A percentile compares a stretch with the other conserved stretches of the same genome.
Conservation (phyloP, 2,888 invertebrate genomes). For the Tetranychus piercei region DNA sequence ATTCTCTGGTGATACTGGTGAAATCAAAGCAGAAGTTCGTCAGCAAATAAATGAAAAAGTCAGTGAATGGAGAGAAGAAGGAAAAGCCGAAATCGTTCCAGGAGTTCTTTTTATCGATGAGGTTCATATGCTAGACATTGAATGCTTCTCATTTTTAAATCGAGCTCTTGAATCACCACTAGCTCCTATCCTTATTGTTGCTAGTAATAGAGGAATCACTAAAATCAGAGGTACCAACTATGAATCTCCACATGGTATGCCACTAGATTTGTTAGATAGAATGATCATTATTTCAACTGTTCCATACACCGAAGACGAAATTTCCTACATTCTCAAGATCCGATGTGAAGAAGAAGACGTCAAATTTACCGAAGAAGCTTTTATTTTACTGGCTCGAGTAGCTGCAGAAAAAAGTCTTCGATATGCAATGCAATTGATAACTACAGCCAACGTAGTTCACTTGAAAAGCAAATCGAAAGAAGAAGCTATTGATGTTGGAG, state of each 20-base stretch:
- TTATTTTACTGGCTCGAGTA: constrained; percentile 74
- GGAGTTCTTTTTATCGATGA: constrained; percentile 94
- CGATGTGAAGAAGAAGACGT: constrained; percentile 95
- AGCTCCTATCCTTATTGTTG: constrained; percentile 95
- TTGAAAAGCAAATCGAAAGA: constrained; percentile 58
- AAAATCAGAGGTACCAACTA: constrained; percentile 84
- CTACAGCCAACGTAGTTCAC: constrained; percentile 83
- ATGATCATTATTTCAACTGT: constrained; percentile 82
- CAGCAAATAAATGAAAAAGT: constrained; percentile 96
- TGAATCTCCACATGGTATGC: constrained; percentile 87
- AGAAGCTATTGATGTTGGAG: constrained; percentile 56
- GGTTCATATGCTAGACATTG: constrained; percentile 96
- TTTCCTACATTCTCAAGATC: constrained; percentile 75
- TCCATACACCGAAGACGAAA: constrained; percentile 68
- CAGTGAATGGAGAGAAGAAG: constrained; percentile 96
- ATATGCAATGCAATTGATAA: constrained; percentile 93
- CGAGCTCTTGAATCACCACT: constrained; percentile 90
- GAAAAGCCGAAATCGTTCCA: constrained; percentile 95
- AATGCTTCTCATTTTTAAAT: constrained; percentile 95
- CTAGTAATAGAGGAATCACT: constrained; percentile 86
- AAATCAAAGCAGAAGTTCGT: constrained; percentile 88
- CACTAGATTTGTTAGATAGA: constrained; percentile 81
- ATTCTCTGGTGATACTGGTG: constrained; percentile 97
- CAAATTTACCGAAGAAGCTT: constrained; percentile 72
- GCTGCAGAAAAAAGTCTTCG: constrained; percentile 60